These are phyloP conservation scores for Leuciscus idus DNA, from an alignment of 2,113 vertebrate species.

Conservation along the genomic window DNA sequence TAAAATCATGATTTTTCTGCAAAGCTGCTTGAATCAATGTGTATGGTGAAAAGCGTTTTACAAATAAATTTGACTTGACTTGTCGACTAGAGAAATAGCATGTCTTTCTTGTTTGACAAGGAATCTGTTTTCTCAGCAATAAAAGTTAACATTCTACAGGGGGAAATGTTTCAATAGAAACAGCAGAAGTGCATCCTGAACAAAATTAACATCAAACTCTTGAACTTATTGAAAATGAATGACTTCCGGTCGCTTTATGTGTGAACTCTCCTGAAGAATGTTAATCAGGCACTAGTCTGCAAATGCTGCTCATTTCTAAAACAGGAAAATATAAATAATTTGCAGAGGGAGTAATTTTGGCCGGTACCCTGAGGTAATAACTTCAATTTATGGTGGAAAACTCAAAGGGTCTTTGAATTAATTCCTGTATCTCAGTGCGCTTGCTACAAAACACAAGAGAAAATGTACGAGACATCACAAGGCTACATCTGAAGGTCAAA, in stretches of 20 bases:
- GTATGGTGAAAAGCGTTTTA: no score
- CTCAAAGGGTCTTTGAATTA: conserved; percentile 43
- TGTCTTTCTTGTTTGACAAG: not conserved
- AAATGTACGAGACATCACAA: not conserved
- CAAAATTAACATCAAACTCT: not conserved
- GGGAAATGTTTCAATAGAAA: not conserved
- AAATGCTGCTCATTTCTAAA: conserved; percentile 6
- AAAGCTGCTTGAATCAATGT: no score
- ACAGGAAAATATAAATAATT: conserved; percentile 23
- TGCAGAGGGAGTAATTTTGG: conserved; percentile 5
- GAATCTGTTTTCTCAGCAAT: not conserved
- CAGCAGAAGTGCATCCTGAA: not conserved
- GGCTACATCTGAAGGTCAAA: conserved; percentile 47
- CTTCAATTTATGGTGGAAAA: conserved; percentile 29
- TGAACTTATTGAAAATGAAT: not conserved
- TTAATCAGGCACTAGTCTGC: not conserved
- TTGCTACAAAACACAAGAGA: conserved; percentile 26
- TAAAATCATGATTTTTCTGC: no score
- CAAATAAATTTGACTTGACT: no score
- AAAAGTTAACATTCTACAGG: not conserved
- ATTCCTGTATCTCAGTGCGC: conserved; percentile 11
- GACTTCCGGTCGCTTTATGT: not conserved
- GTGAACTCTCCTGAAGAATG: not conserved
- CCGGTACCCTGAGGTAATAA: conserved; percentile 40
- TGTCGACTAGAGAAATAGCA: no score